Conservation (phyloP, 2,888 invertebrate genomes). For the Athalia rosae region DNA sequence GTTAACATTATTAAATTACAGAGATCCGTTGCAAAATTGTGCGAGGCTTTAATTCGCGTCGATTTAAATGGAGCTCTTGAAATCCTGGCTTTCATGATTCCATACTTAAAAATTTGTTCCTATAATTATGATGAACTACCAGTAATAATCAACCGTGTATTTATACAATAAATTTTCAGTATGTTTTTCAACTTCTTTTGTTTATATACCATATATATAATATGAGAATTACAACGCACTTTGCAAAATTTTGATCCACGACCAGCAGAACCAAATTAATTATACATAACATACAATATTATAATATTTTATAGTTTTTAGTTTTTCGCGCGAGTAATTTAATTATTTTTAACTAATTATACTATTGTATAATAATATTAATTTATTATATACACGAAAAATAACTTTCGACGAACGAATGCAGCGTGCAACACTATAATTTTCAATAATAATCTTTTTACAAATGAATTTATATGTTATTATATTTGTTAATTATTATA, state of each 20-base stretch:
- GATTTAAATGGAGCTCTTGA: not conserved
- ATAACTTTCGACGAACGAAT: slow-evolving; percentile 25
- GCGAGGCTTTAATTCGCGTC: slow-evolving; percentile 2
- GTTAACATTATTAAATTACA: not conserved
- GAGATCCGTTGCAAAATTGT: slow-evolving; percentile 4
- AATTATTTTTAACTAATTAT: not conserved
- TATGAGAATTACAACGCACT: not conserved
- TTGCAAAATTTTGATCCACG: slow-evolving; percentile 40
- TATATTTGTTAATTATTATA: not conserved
- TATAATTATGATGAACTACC: not conserved
- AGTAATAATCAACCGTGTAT: not conserved
- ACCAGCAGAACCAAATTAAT: slow-evolving; percentile 36
- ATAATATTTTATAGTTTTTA: too few species aligned
- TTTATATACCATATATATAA: not conserved
- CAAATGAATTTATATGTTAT: slow-evolving; percentile 1
- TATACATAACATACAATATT: not conserved
- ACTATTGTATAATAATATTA: not conserved
- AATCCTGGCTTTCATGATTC: not conserved
- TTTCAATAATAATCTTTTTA: not conserved
- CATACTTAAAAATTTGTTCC: not conserved
- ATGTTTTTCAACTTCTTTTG: not conserved
- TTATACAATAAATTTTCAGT: not conserved
- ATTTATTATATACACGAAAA: not conserved
- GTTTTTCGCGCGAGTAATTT: slow-evolving; percentile 9
- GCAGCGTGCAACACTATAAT: slow-evolving; percentile 27